Evolutionary conservation across 2,113 vertebrate genomes (phyloP), one percentile per base, ranked within the genome.

Genomic region (Campylomormyrus tamandua): DNA sequence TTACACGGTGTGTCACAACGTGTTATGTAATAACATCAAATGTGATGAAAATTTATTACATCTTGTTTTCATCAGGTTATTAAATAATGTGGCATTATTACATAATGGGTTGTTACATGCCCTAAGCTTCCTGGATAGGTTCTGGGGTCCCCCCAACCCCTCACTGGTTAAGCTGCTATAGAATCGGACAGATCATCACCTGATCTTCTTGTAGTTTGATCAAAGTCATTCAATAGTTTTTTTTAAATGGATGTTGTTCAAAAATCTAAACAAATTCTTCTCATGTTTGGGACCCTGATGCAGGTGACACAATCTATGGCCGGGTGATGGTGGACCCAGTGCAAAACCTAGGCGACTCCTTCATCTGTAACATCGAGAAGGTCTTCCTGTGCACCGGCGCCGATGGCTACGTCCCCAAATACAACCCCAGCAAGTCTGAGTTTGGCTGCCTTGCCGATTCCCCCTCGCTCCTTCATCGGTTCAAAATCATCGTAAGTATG

Each of bases 301-400:
- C 92, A 99, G 98, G 97, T 42, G 98, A 99, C 88, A 90, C 93
- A 0, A 96, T 99, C 91, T 99, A 98, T 0, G 97, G 97, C 0
- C 97, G 97, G 2, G 98, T 99, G 91, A 98, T 98, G 98, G 98
- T 99, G 91, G 98, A 99, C 92, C 98, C 97, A 0, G 98, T 99
- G 89, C 98, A 99, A 95, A 98, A 99, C 91, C 93, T 99, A 24
- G 98, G 98, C 2, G 96, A 97, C 90, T 98, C 98, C n/a, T 99
- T 99, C 94, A 95, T 96, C 95, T 99, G 98, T 90, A 98, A 95
- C 93, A 98, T 99, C 3, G 98, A 99, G 94, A 98, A 99, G 90
- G 98, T 99, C 87, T 99, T 97, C 93, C 95, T 99, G 1, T 99
- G 98, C 94, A 97, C 98, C 0, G 98, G 98, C 11, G 95, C 97